Evolutionary conservation across 2,888 invertebrate species (phyloP).

Genomic region (Heliothis peltigera): DNA sequence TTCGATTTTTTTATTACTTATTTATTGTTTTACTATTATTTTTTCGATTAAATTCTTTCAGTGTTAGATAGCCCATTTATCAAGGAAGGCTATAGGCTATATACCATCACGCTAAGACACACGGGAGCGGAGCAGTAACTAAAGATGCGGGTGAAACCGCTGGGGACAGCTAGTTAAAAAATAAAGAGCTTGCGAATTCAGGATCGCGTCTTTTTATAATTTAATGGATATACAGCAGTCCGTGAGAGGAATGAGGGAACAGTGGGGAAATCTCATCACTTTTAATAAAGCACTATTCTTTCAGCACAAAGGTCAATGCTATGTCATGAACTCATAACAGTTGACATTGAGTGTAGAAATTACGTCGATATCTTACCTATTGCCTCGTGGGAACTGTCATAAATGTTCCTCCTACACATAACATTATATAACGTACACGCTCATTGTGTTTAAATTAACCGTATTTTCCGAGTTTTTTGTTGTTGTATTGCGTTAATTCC

Average conservation of each 20-base stretch:
- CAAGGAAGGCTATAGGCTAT: no score
- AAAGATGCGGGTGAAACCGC: no score
- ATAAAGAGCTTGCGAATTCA: conserved; percentile 37
- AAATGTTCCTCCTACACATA: conserved; percentile 1
- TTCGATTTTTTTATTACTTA: no score
- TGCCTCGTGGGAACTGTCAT: conserved; percentile 28
- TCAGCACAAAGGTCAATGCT: conserved; percentile 38
- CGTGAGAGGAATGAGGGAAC: conserved; percentile 10
- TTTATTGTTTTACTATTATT: no score
- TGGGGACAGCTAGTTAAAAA: no score
- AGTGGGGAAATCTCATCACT: conserved; percentile 18
- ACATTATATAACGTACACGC: not conserved
- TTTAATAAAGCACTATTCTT: conserved; percentile 30
- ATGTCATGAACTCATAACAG: conserved; percentile 43
- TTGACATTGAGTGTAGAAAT: conserved; percentile 20
- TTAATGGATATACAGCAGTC: conserved; percentile 1
- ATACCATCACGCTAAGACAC: no score
- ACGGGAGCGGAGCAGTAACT: no score
- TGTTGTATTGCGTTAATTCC: not conserved
- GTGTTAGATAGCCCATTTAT: no score
- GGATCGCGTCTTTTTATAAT: conserved; percentile 30
- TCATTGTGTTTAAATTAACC: not conserved
- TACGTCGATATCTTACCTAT: conserved; percentile 11
- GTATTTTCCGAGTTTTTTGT: not conserved
- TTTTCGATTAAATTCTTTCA: no score